These are phyloP conservation scores for Craterocephalus amniculus DNA, from an alignment of 2,797 vertebrate genomes.

Conservation along the genomic window DNA sequence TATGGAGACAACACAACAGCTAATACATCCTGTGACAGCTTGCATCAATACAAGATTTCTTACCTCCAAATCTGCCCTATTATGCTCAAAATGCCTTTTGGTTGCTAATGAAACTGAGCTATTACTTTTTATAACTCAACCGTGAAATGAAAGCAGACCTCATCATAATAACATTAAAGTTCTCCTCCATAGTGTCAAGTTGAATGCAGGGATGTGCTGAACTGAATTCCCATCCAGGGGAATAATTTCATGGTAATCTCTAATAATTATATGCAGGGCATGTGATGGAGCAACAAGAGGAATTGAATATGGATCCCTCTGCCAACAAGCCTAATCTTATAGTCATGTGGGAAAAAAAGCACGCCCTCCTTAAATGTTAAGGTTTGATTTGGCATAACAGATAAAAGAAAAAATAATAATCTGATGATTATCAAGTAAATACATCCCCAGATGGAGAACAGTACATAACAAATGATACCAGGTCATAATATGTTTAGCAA, in stretches of 20 bases:
- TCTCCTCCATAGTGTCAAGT: slow-evolving; percentile 58
- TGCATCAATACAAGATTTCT: neutral
- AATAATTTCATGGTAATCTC: slow-evolving; percentile 73
- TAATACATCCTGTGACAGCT: neutral
- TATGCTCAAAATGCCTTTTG: slow-evolving; percentile 41
- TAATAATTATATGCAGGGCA: slow-evolving; percentile 57
- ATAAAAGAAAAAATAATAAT: neutral
- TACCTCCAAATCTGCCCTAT: slow-evolving; percentile 36
- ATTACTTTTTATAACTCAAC: slow-evolving; percentile 67
- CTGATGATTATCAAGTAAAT: neutral
- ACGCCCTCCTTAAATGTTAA: neutral
- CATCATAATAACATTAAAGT: slow-evolving; percentile 70
- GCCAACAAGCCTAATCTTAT: neutral
- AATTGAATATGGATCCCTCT: slow-evolving; percentile 9
- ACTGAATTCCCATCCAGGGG: slow-evolving; percentile 60
- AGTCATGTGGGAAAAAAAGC: neutral
- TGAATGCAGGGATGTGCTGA: slow-evolving; percentile 50
- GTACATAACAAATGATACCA: neutral
- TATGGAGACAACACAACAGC: slow-evolving; percentile 7
- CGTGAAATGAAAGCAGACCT: slow-evolving; percentile 70
- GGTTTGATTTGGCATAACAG: neutral
- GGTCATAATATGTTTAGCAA: neutral
- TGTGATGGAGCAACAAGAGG: slow-evolving; percentile 43
- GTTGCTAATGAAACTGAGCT: slow-evolving; percentile 50
- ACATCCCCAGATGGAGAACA: neutral